Conservation (phyloP, 2,113 vertebrate genomes). For the Dicrurus megarhynchus region DNA sequence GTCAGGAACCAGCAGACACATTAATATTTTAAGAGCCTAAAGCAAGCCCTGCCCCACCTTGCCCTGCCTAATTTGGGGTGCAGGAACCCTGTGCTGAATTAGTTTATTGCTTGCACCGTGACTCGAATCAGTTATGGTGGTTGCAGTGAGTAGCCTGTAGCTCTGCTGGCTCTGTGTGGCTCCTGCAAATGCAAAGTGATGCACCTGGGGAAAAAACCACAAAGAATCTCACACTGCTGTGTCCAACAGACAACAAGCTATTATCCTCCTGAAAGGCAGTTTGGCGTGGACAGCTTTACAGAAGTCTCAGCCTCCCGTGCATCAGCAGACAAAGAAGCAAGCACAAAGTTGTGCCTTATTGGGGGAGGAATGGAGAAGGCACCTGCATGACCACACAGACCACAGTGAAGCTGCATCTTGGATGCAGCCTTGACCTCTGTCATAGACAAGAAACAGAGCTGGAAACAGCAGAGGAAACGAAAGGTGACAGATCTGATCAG, state of each 20-base stretch:
- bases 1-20: background rate
- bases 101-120: background rate
- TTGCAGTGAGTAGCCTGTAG: background rate
- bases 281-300: background rate
- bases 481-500: background rate
- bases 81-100: background rate
- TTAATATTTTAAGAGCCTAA: background rate
- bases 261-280: background rate
- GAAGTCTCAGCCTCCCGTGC: background rate
- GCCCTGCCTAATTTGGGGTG: background rate
- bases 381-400: rapidly evolving
- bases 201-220: background rate
- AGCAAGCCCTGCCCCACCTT: background rate
- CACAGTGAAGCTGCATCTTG: rapidly evolving
- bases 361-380: background rate
- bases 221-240: background rate
- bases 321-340: background rate
- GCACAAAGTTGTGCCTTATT: background rate
- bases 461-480: background rate
- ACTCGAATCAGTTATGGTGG: background rate
- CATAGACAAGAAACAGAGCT: background rate
- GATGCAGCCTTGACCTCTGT: background rate
- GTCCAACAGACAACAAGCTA: background rate
- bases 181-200: background rate
- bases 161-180: background rate